Evolutionary conservation across 2,113 vertebrate genomes (phyloP).

Genomic region (Sander vitreus): DNA sequence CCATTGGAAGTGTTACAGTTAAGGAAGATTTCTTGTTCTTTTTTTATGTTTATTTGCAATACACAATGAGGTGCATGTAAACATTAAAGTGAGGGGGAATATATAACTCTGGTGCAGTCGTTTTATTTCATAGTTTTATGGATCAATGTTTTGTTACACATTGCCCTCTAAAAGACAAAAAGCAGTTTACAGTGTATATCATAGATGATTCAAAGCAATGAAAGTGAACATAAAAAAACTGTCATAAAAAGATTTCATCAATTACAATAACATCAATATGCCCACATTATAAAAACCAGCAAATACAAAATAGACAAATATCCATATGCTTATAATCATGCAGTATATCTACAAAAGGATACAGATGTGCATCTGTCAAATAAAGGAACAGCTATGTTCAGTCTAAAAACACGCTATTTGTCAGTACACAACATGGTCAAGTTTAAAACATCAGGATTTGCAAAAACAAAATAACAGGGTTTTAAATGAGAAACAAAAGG

Average conservation of each 20-base stretch:
- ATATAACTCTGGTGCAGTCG: neutral
- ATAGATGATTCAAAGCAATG: neutral
- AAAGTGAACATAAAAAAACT: neutral
- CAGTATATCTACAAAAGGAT: neutral
- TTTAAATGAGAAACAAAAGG: neutral
- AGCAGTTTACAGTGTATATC: too few species aligned
- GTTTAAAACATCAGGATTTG: neutral
- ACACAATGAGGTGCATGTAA: neutral
- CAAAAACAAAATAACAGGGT: too few species aligned
- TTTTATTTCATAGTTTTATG: neutral
- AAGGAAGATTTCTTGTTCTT: conserved; percentile 3
- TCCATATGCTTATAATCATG: neutral
- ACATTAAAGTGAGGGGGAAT: neutral
- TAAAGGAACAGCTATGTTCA: neutral
- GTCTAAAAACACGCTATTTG: neutral
- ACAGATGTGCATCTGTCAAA: conserved; percentile 4
- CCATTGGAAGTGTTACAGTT: conserved; percentile 9
- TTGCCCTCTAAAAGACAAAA: conserved; percentile 1
- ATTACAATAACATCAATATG: neutral
- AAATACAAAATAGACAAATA: neutral
- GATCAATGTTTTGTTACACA: neutral
- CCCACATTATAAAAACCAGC: neutral
- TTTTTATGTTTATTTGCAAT: conserved; percentile 11
- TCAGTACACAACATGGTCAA: neutral
- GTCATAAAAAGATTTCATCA: neutral